Evolutionary conservation across 2,888 invertebrate species (phyloP), one percentile per base, ranked within the genome.

Genomic region (Epiblema foenella): DNA sequence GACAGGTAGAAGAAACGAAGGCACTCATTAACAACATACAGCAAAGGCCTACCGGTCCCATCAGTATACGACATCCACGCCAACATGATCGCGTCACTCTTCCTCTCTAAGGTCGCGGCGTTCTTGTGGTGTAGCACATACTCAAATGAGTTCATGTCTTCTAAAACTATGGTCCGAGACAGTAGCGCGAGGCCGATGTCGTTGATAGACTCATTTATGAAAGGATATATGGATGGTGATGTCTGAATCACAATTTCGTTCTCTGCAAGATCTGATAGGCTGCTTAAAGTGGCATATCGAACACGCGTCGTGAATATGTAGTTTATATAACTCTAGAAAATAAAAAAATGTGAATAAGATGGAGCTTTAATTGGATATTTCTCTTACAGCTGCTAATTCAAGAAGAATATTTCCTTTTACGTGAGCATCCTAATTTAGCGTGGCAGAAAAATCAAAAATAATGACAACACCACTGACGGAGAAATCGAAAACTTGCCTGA

Each of bases 321-420:
- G 77, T 83, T 88, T 17, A 86, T 76, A 71, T 86, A 80, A 29
- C 88, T 77, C 89, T 89, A 76, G 29, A 85, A 79, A 76, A 33
- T 1, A 52, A 18, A 59, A n/a, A n/a, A 52, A 59, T 39, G 12
- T 58, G 18, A 51, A 51, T 51, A 10, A 51, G 18, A 17, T 51
- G 54, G 9, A 15, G 54, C 8, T 54, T 24, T 24, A 20, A 20
- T 18, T 10, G 0, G 20, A 20, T 20, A 1, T 56, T 5, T 58
- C 49, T 20, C 39, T 52, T n/a, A 33, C 57, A 67, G 33, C 46
- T 20, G 20, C 33, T 37, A 58, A 18, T 33, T 15, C 49, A 3
- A 20, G 12, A 29, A 46, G 37, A 29, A 20, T 18, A 24, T 33
- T n/a, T 29, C 24, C 60, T n/a, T 42, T 42, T 5, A 4, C 46